Conservation (phyloP, 2,888 invertebrate genomes). For the Xanthia icteritia region DNA sequence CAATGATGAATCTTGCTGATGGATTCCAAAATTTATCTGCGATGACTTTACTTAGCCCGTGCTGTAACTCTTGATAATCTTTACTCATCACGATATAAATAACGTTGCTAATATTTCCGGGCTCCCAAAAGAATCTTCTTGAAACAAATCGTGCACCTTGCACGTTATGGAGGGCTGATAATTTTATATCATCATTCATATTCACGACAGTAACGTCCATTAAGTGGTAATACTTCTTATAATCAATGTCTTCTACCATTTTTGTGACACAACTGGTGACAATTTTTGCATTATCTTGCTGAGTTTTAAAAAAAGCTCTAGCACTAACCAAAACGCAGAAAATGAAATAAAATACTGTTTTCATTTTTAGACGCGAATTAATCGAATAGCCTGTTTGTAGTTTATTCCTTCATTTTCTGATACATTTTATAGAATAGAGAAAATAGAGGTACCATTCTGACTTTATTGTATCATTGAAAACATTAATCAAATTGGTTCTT, state of each 20-base stretch:
- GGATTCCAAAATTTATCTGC: constrained; percentile 72
- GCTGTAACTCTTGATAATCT: constrained; percentile 63
- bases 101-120: constrained; percentile 52
- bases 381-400: neutral
- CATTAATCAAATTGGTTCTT: constrained; percentile 29
- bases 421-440: neutral
- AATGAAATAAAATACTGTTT: neutral
- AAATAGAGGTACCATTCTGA: neutral
- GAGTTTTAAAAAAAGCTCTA: constrained; percentile 20
- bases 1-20: constrained; percentile 69
- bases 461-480: constrained; percentile 15
- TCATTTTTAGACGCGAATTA: constrained; percentile 29
- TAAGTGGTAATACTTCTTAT: constrained; percentile 5
- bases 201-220: constrained; percentile 68
- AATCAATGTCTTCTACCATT: constrained; percentile 57
- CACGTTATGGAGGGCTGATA: constrained; percentile 62
- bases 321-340: constrained; percentile 4
- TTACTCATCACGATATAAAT: constrained; percentile 67
- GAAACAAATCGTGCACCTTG: constrained; percentile 63
- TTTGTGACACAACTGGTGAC: constrained; percentile 62
- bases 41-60: constrained; percentile 56
- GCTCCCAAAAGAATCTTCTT: constrained; percentile 61
- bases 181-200: constrained; percentile 57
- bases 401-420: neutral
- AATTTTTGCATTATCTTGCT: constrained; percentile 4